A percentile compares a stretch with the other conserved stretches of the same genome.
Evolutionary conservation across 2,888 invertebrate genomes (phyloP).

Genomic region (Drosophila mimica): DNA sequence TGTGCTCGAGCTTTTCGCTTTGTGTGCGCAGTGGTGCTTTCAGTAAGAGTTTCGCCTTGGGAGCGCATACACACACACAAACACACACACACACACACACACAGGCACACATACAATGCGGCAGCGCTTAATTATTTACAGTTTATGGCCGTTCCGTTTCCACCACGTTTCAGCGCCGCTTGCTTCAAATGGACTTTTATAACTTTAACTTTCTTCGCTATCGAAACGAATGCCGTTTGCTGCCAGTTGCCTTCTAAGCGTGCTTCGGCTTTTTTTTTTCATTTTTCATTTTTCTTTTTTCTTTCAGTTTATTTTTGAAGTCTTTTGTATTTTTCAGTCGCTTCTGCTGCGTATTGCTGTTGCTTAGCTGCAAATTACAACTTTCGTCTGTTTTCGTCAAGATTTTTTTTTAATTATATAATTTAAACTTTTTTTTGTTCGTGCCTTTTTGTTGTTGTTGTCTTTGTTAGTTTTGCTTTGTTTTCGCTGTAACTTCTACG

Average conservation of each 20-base stretch:
- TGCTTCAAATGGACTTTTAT: slow-evolving; percentile 62
- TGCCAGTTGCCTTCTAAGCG: slow-evolving; percentile 63
- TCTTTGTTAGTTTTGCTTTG: slow-evolving; percentile 37
- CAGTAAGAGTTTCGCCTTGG: slow-evolving; percentile 75
- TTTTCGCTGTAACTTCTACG: slow-evolving; percentile 63
- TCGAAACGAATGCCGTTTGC: slow-evolving; percentile 49
- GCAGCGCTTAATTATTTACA: slow-evolving; percentile 66
- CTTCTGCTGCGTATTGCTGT: slow-evolving; percentile 40
- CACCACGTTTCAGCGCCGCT: slow-evolving; percentile 56
- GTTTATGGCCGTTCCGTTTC: slow-evolving; percentile 72
- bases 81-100: slow-evolving; percentile 5
- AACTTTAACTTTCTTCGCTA: slow-evolving; percentile 80
- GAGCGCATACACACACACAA: slow-evolving; percentile 34
- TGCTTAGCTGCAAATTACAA: slow-evolving; percentile 72
- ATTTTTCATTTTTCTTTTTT: slow-evolving; percentile 38
- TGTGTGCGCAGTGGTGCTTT: slow-evolving; percentile 17
- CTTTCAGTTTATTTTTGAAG: slow-evolving; percentile 37
- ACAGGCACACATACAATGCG: slow-evolving; percentile 6
- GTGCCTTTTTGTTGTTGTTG: slow-evolving; percentile 27
- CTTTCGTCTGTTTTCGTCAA: slow-evolving; percentile 82
- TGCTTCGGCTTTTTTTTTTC: slow-evolving; percentile 37
- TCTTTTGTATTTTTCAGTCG: slow-evolving; percentile 34
- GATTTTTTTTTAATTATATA: slow-evolving; percentile 82
- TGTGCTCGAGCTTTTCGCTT: slow-evolving; percentile 61
- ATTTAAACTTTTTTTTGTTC: slow-evolving; percentile 70